Conservation (phyloP, 1,140 invertebrate genomes). For the Contarinia nasturtii region DNA sequence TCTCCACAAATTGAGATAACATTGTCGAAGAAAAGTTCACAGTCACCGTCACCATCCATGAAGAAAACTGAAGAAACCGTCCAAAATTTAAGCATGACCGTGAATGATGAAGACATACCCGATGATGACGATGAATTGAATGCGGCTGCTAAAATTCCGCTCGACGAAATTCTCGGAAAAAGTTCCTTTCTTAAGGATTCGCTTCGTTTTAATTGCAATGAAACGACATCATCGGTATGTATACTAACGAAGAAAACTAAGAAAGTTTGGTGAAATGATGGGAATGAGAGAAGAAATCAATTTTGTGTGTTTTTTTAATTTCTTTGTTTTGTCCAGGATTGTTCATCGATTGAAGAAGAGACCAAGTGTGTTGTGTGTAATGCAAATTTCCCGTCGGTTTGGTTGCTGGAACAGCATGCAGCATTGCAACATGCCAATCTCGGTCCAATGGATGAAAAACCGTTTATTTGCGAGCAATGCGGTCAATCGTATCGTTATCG, state of each 20-base stretch:
- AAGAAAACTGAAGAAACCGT: constrained; percentile 8
- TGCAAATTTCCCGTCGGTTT: constrained; percentile 60
- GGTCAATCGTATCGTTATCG: constrained; percentile 76
- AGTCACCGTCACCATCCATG: neutral
- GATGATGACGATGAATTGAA: constrained; percentile 3
- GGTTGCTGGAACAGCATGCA: constrained; percentile 62
- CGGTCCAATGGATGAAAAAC: constrained; percentile 51
- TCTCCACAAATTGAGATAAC: constrained; percentile 15
- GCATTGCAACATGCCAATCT: constrained; percentile 49
- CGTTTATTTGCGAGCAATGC: constrained; percentile 80
- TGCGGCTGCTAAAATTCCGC: neutral
- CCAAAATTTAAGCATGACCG: neutral
- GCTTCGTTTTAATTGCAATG: too few species aligned
- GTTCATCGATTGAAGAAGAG: constrained; percentile 20
- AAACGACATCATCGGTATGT: too few species aligned
- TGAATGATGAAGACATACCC: neutral
- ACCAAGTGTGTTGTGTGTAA: constrained; percentile 50
- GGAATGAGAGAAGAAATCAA: too few species aligned
- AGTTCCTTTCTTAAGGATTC: constrained; percentile 1
- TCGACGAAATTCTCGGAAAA: constrained; percentile 10
- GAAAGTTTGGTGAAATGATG: too few species aligned
- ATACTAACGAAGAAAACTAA: too few species aligned
- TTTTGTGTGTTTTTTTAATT: too few species aligned
- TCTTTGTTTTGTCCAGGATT: too few species aligned
- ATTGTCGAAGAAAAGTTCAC: constrained; percentile 6